Conservation (phyloP, 2,888 invertebrate species). For the Thereva nobilitata region DNA sequence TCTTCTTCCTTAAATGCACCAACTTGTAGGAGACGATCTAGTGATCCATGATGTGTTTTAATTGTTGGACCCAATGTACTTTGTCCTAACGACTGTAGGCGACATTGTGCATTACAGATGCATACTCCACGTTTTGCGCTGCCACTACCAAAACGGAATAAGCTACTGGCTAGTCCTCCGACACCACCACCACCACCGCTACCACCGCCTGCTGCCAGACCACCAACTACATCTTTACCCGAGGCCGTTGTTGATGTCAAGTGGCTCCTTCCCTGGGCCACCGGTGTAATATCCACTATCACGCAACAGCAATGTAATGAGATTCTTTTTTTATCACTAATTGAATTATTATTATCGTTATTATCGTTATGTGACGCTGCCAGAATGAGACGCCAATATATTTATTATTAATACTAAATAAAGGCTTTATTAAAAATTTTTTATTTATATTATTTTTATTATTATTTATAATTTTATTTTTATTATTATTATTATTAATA, state of each 20-base stretch:
- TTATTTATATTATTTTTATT: neutral
- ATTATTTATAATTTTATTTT: constrained; percentile 6
- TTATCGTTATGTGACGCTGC: constrained; percentile 56
- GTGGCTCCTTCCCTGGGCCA: constrained; percentile 48
- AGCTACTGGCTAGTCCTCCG: constrained; percentile 54
- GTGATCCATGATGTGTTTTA: constrained; percentile 56
- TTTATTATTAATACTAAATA: constrained; percentile 17
- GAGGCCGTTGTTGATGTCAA: constrained; percentile 56
- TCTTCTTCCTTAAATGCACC: constrained; percentile 42
- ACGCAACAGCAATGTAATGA: constrained; percentile 61
- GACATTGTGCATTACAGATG: constrained; percentile 57
- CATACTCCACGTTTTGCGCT: constrained; percentile 56
- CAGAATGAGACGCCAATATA: constrained; percentile 55
- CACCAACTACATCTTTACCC: constrained; percentile 57
- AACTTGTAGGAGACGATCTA: constrained; percentile 53
- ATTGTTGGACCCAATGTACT: constrained; percentile 51
- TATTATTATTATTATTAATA: constrained; percentile 11
- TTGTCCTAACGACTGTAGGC: constrained; percentile 53
- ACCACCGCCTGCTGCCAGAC: constrained; percentile 50
- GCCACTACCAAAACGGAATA: constrained; percentile 54
- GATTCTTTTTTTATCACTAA: constrained; percentile 59
- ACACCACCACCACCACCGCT: constrained; percentile 54
- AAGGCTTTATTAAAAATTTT: neutral
- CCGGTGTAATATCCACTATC: constrained; percentile 60
- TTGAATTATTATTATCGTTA: constrained; percentile 52